These are phyloP conservation scores for Stichopus horrens DNA, from an alignment of 53 echinoderm and acorn worm species.

Conservation along the genomic window DNA sequence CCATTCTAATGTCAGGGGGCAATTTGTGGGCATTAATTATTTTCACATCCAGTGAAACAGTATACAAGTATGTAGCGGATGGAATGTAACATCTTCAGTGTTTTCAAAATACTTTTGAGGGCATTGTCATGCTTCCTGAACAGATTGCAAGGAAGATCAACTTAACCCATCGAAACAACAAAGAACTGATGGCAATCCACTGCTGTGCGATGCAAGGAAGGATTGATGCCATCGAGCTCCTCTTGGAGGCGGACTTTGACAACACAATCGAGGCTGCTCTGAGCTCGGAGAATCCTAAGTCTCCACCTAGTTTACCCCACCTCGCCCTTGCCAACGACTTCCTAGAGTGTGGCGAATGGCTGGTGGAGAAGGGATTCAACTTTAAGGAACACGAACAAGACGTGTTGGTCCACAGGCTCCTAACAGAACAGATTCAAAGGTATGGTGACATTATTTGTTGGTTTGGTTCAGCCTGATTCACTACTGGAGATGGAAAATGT, in stretches of 20 bases:
- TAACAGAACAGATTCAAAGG: conserved; percentile 94
- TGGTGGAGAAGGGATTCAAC: conserved; percentile 74
- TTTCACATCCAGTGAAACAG: too few relatives aligned
- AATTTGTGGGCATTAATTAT: too few relatives aligned
- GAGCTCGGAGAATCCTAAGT: conserved; percentile 60
- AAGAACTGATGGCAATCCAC: conserved; percentile 88
- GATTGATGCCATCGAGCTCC: conserved; percentile 78
- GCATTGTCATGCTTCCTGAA: not conserved
- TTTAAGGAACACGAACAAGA: conserved; percentile 97
- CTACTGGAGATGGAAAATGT: not conserved
- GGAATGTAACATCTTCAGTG: not conserved
- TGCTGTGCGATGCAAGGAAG: conserved; percentile 99
- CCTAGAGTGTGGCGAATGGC: conserved; percentile 84
- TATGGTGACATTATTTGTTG: not conserved
- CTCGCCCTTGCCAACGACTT: conserved; percentile 94
- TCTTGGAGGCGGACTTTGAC: conserved; percentile 71
- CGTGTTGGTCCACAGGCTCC: conserved; percentile 80
- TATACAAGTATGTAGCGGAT: too few relatives aligned
- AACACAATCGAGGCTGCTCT: conserved; percentile 48
- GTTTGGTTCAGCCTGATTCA: too few relatives aligned
- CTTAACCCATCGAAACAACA: conserved; percentile 80
- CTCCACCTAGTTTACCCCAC: conserved; percentile 85
- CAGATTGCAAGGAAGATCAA: conserved; percentile 74
- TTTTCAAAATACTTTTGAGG: not conserved
- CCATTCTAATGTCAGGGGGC: too few relatives aligned